Evolutionary conservation across 64 coral and sea anemone genomes (phyloP).

Genomic region (Exaiptasia diaphana): DNA sequence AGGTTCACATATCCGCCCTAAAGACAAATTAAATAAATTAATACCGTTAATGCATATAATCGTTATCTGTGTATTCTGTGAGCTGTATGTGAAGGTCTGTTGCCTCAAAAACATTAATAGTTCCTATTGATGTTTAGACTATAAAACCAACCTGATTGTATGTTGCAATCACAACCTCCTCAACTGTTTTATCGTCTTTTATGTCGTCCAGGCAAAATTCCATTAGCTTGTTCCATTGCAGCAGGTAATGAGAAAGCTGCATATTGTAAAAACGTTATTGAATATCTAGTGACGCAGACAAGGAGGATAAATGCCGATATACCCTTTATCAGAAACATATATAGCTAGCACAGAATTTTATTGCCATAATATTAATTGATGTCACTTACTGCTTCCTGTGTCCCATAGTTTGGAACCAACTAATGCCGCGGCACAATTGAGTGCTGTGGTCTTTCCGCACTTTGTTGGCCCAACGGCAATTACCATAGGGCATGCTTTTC

Average conservation of each 20-base stretch:
- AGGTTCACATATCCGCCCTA: too few species aligned
- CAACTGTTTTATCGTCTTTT: neutral
- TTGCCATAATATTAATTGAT: neutral
- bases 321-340: neutral
- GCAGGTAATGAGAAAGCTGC: conserved; percentile 6
- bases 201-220: conserved; percentile 7
- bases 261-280: neutral
- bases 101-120: too few species aligned
- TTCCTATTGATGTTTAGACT: too few species aligned
- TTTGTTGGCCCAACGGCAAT: conserved; percentile 9
- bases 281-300: neutral
- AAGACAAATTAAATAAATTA: too few species aligned
- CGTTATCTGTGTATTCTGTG: too few species aligned
- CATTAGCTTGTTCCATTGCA: conserved; percentile 9
- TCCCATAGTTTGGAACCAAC: neutral
- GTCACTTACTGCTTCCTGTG: neutral
- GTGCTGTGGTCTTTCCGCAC: conserved; percentile 17
- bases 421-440: conserved; percentile 2
- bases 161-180: conserved; percentile 9
- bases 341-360: neutral
- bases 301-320: neutral
- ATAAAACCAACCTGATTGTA: conserved; percentile 45
- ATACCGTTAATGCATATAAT: too few species aligned
- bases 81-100: too few species aligned
- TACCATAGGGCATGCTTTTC: neutral